Conservation (phyloP, 2,888 invertebrate species). For the Melinopterus prodromus region DNA sequence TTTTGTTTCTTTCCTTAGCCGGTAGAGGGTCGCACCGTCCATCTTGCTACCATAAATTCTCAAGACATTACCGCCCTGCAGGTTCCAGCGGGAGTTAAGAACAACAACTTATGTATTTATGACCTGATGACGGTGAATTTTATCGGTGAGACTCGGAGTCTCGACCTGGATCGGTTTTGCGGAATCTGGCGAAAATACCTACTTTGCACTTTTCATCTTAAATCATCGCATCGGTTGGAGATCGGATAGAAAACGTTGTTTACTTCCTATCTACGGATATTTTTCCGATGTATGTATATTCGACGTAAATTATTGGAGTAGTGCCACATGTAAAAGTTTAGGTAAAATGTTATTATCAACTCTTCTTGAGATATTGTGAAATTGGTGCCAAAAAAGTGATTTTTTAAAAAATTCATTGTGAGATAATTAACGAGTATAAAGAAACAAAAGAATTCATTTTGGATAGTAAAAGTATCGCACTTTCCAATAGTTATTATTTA, state of each 20-base stretch:
- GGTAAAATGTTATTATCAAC: no score
- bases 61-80: neutral
- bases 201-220: neutral
- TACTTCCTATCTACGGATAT: neutral
- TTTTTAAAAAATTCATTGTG: no score
- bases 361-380: no score
- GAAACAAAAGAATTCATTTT: no score
- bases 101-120: neutral
- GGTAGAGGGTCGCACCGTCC: neutral
- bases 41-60: neutral
- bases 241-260: neutral
- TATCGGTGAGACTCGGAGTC: neutral
- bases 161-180: neutral
- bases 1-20: neutral
- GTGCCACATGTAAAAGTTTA: no score
- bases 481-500: no score
- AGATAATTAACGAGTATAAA: no score
- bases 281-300: neutral
- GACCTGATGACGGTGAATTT: neutral
- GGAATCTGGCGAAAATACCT: neutral
- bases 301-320: no score
- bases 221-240: no score
- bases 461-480: no score
- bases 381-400: no score
- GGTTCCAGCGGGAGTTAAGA: neutral